phyloP scores from a whole-genome alignment of 2,888 invertebrate genomes.

The Plagodis dolabraria region DNA sequence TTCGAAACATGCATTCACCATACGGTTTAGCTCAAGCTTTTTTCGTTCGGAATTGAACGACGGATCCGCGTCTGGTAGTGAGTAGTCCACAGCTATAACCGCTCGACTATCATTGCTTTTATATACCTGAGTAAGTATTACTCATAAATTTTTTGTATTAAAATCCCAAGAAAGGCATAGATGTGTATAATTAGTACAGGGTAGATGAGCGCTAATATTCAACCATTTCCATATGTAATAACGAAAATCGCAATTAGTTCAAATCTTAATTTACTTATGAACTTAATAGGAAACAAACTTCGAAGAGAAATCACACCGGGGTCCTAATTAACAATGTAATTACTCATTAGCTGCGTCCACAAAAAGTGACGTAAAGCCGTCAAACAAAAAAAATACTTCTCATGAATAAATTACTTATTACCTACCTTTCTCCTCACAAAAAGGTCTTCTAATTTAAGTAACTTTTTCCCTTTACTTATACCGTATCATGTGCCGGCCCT shows the following conservation, averaged over 20 bases:
- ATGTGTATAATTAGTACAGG: no score
- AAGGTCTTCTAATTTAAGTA: conserved; percentile 46
- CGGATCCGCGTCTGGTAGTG: no score
- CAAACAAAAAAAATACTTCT: conserved; percentile 50
- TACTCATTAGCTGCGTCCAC: conserved; percentile 26
- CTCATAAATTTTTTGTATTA: no score
- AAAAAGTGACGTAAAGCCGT: conserved; percentile 34
- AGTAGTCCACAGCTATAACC: no score
- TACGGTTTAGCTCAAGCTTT: no score
- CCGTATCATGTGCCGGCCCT: conserved; percentile 43
- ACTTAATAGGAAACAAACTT: conserved; percentile 10
- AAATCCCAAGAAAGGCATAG: no score
- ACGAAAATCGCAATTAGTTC: neutral
- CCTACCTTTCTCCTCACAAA: conserved; percentile 40
- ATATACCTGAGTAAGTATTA: no score
- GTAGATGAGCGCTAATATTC: no score
- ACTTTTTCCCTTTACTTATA: conserved; percentile 50
- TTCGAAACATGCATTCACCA: no score
- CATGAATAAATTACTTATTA: conserved; percentile 56
- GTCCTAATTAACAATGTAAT: conserved; percentile 28
- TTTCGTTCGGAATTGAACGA: no score
- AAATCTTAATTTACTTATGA: neutral
- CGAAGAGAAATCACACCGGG: conserved; percentile 12
- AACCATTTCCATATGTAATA: conserved; percentile 8
- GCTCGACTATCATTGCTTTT: no score